phyloP scores from a whole-genome alignment of 2,797 vertebrate genomes.

The Peromyscus eremicus region DNA sequence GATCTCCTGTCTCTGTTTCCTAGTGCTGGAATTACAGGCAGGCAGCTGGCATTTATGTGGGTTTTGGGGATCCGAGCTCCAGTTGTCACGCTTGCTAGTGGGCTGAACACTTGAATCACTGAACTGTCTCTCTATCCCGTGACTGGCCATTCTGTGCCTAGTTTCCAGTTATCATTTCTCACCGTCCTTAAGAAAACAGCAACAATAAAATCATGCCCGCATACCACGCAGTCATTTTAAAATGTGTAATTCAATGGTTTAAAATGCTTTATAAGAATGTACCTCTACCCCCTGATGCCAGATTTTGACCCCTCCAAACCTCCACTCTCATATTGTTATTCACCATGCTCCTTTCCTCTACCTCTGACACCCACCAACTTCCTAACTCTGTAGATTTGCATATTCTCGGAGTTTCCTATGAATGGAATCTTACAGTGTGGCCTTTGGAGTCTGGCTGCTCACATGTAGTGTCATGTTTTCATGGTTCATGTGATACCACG shows the following conservation, averaged over 20 bases:
- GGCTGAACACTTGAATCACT: not conserved
- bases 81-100: not conserved
- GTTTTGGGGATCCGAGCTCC: not conserved
- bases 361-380: not conserved
- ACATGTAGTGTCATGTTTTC: not conserved
- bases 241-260: not conserved
- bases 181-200: not conserved
- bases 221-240: not conserved
- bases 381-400: not conserved
- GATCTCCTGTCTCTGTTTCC: not conserved
- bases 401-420: not conserved
- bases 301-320: not conserved
- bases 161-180: not conserved
- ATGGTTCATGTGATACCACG: not conserved
- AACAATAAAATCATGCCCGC: not conserved
- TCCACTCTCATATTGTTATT: not conserved
- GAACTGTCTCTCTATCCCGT: not conserved
- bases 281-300: not conserved
- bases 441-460: not conserved
- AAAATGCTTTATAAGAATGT: not conserved
- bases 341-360: too few species aligned
- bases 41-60: not conserved
- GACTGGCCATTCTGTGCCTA: not conserved
- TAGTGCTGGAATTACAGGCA: not conserved
- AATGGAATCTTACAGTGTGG: not conserved